Percentiles rank a stretch among this genome's conserved stretches.
Evolutionary conservation across 2,113 vertebrate genomes (phyloP).

Genomic region (Danio rerio): DNA sequence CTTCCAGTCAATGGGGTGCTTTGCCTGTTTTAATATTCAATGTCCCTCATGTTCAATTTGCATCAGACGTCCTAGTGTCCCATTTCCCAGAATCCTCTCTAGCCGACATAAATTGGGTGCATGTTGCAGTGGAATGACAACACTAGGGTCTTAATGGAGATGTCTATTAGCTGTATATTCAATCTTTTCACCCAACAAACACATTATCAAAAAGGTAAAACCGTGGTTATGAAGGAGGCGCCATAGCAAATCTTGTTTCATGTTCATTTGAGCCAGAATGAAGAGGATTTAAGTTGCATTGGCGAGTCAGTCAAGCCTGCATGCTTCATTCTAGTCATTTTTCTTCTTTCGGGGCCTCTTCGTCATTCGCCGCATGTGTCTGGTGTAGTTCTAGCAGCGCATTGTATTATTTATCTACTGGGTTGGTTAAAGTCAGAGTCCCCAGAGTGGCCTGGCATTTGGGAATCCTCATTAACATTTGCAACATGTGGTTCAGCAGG

Average conservation of each 20-base stretch:
- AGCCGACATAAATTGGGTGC: constrained; percentile 29
- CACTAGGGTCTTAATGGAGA: constrained; percentile 25
- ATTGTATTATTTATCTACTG: constrained; percentile 67
- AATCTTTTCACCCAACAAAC: constrained; percentile 21
- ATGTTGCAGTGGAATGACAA: constrained; percentile 24
- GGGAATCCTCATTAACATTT: constrained; percentile 74
- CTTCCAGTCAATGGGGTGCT: constrained; percentile 41
- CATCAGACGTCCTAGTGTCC: constrained; percentile 54
- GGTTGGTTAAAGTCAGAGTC: constrained; percentile 64
- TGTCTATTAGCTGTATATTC: constrained; percentile 30
- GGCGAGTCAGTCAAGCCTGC: not conserved
- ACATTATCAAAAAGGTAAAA: constrained; percentile 21
- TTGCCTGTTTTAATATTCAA: constrained; percentile 57
- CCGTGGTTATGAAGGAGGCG: not conserved
- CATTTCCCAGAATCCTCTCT: constrained; percentile 27
- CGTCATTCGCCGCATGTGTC: constrained; percentile 51
- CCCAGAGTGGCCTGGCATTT: constrained; percentile 70
- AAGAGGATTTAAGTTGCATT: constrained; percentile 5
- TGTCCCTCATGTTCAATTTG: constrained; percentile 57
- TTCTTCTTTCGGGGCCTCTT: constrained; percentile 4
- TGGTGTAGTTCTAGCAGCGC: constrained; percentile 48
- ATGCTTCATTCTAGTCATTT: not conserved
- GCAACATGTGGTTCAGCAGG: constrained; percentile 70
- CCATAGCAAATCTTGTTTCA: constrained; percentile 1
- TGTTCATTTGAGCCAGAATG: constrained; percentile 9